Evolutionary conservation across 2,797 vertebrate species (phyloP).

Genomic region (Chrysocyon brachyurus): DNA sequence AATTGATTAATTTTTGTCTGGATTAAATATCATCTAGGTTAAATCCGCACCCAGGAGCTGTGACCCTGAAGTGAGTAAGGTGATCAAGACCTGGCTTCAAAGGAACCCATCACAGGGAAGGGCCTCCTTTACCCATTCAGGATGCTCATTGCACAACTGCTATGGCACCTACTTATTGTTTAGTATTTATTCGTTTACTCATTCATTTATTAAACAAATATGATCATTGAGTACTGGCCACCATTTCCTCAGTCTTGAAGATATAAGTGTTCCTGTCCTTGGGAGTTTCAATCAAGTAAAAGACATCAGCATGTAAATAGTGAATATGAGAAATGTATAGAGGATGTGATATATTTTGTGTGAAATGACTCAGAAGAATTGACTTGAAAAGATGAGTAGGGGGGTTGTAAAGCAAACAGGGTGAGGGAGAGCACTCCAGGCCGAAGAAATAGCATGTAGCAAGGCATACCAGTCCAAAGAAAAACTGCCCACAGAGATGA

Average conservation of each 20-base stretch:
- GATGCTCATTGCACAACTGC: not conserved
- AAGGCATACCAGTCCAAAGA: not conserved
- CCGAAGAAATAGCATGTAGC: not conserved
- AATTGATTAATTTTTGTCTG: not conserved
- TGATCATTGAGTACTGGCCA: not conserved
- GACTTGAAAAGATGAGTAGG: not conserved
- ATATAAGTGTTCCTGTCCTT: not conserved
- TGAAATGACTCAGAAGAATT: not conserved
- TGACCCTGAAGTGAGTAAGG: not conserved
- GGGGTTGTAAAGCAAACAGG: not conserved
- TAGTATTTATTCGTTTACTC: not conserved
- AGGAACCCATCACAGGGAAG: not conserved
- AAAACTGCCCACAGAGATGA: not conserved
- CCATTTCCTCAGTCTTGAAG: not conserved
- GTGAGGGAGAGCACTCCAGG: not conserved
- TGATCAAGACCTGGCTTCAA: not conserved
- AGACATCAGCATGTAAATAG: not conserved
- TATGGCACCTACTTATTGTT: not conserved
- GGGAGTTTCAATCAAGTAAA: not conserved
- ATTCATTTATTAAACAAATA: not conserved
- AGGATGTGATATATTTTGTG: not conserved
- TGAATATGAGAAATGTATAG: not conserved
- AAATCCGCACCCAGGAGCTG: not conserved
- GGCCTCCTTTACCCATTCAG: not conserved
- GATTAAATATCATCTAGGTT: not conserved